A percentile compares a stretch with the other conserved stretches of the same genome.
These are phyloP conservation scores for Tachysurus fulvidraco DNA, from an alignment of 2,113 vertebrate species.

Conservation along the genomic window DNA sequence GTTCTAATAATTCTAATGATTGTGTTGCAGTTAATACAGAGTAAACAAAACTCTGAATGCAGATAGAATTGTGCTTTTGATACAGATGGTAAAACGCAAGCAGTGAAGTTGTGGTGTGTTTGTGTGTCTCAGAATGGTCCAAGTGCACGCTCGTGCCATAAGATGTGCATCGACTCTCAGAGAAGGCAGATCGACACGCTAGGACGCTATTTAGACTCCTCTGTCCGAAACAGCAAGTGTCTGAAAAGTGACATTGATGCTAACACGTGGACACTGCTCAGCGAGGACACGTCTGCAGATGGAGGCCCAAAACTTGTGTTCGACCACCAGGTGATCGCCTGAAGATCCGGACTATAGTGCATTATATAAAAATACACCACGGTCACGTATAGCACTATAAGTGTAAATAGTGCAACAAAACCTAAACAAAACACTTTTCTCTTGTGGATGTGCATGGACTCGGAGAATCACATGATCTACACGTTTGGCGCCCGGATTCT, in stretches of 20 bases:
- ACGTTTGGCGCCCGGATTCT: slow-evolving; percentile 93
- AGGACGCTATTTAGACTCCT: slow-evolving; percentile 95
- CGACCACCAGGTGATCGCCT: slow-evolving; percentile 88
- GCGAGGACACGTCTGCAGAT: slow-evolving; percentile 92
- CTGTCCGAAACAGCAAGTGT: slow-evolving; percentile 96
- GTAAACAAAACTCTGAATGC: background rate
- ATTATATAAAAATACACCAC: background rate
- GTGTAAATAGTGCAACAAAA: background rate
- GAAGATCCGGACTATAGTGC: background rate
- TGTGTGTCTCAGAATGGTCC: slow-evolving; percentile 82
- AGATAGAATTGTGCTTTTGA: background rate
- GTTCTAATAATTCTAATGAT: background rate
- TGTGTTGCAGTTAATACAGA: background rate
- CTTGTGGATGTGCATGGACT: slow-evolving; percentile 98
- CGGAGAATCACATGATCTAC: slow-evolving; percentile 99
- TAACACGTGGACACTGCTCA: slow-evolving; percentile 92
- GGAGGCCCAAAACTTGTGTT: slow-evolving; percentile 97
- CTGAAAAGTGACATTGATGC: slow-evolving; percentile 96
- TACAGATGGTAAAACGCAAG: background rate
- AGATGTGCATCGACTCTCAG: slow-evolving; percentile 98
- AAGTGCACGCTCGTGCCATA: slow-evolving; percentile 97
- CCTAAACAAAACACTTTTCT: background rate
- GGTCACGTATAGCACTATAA: background rate
- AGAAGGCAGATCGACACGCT: slow-evolving; percentile 95
- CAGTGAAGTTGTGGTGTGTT: background rate